Base-by-base conservation (phyloP, 2,888 invertebrate genomes). In the Temnothorax rugatulus region DNA sequence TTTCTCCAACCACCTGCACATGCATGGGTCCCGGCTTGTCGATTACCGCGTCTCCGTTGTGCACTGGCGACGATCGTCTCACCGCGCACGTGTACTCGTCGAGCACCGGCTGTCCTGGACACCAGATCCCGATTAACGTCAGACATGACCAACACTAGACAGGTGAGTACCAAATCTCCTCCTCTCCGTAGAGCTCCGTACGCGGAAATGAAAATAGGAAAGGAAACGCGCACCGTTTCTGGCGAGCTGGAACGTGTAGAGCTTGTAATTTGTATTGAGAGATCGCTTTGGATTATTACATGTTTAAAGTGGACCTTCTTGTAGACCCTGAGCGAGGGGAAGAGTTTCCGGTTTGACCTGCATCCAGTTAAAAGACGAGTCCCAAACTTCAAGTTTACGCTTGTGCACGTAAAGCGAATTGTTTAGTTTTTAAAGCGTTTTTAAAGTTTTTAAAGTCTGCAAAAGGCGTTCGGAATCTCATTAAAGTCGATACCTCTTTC, bases 141-240 rank as follows among this genome's bases (percentile, higher is more conserved):
- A 90, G 75, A 89, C 91, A 95, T 95, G 94, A 95, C 94, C 88
- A 95, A 94, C 91, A 93, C 94, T 89, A 93, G 92, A 91, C 94
- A 94, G 94, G 94, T 94, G 91, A 94, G 94, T 90, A 81, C 77
- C 52, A 2, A 4, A 66, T 44, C 44, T 41, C 9, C 21, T 13
- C 18, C 11, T 64, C 64, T 63, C 59, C 9, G 29, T 44, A 29
- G 11, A n/a, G 18, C 11, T 34, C 21, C 34, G n/a, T 59, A 29
- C 13, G 44, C 8, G 8, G 34, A 66, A n/a, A n/a, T 13, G 4
- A 9, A 54, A 68, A 54, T 7, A n/a, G 3, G 8, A 29, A 54
- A 13, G 8, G 8, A 54, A 77, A 18, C 18, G 38, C 50, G 25
- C 2, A 41, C 3, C n/a, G 5, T 52, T 34, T 50, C 18, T 9